Evolutionary conservation across 2,797 vertebrate species (phyloP), one percentile per base, ranked within the genome.

Genomic region (Sebastes minor): DNA sequence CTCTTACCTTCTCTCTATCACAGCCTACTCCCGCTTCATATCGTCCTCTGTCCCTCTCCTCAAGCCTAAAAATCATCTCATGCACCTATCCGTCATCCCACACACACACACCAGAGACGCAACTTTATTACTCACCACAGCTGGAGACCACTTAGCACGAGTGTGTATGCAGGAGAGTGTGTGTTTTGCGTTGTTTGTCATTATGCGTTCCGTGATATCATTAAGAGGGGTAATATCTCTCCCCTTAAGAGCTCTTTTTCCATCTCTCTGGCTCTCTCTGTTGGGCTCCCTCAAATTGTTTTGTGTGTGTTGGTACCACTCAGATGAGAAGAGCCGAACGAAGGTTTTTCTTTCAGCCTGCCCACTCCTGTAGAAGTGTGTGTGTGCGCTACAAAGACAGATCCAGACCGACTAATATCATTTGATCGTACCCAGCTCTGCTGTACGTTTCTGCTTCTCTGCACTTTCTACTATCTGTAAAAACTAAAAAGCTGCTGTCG

Each of bases 111-210:
- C 85, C 60, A 52, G 76, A 86, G 80, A 75, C 46, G 12, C 42
- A 86, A 64, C 84, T 82, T 92, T 87, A 90, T 89, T 90, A 61
- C 76, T 84, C 90, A 60, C 52, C 79, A 53, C 88, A 88, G 73
- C 82, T 77, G 82, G 89, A 91, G 84, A 87, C 82, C 83, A 82
- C 83, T 86, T 85, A 87, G 49, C 64, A 64, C 3, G 1, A 70
- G 80, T 85, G 68, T 64, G 66, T 77, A 68, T 68, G 81, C 79
- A 71, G 63, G 78, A 75, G 76, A 85, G 74, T n/a, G 76, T 78
- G 76, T 85, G 80, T 77, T 71, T 68, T 59, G 53, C 71, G 66
- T 35, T 8, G 28, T 81, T 83, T 46, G 63, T 86, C 86, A 87
- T 86, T 76, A 65, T 74, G 53, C 3, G 0, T 49, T 76, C 22